These are phyloP conservation scores for Athene noctua DNA, from an alignment of 2,113 vertebrate species.

Conservation along the genomic window DNA sequence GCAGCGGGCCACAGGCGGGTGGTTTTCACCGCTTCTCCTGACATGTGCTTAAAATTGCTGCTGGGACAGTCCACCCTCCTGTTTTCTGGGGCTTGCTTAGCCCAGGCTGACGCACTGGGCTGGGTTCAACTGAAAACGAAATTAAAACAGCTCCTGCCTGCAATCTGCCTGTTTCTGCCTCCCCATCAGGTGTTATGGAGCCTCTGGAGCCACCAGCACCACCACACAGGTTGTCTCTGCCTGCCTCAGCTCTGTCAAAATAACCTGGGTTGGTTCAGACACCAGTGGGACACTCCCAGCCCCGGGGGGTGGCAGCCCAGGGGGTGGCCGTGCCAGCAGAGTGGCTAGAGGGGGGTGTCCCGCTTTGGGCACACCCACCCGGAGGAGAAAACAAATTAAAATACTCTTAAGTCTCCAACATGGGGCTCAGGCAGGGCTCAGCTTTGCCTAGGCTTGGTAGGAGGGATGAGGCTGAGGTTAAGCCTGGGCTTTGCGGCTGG, in stretches of 20 bases:
- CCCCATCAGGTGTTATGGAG: fast-evolving
- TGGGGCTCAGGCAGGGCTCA: background rate
- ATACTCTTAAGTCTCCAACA: fast-evolving
- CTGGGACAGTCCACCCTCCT: background rate
- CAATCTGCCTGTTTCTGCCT: background rate
- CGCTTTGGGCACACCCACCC: fast-evolving
- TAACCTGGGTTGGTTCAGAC: background rate
- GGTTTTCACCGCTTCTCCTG: no score
- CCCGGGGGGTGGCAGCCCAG: no score
- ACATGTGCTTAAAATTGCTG: background rate
- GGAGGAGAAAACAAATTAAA: background rate
- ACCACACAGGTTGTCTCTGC: background rate
- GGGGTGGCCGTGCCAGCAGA: no score
- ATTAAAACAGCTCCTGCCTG: background rate
- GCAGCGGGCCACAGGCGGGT: background rate
- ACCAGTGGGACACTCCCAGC: background rate
- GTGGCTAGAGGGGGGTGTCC: no score
- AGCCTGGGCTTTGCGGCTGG: background rate
- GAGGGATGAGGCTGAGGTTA: background rate
- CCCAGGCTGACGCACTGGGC: background rate
- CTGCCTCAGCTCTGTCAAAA: background rate
- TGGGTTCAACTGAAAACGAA: background rate
- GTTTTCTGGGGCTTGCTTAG: background rate
- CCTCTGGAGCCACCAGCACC: background rate
- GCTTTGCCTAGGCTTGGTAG: background rate